Percentiles rank a stretch among this genome's conserved stretches.
Conservation (phyloP, 2,797 vertebrate genomes). For the Trematomus bernacchii region DNA sequence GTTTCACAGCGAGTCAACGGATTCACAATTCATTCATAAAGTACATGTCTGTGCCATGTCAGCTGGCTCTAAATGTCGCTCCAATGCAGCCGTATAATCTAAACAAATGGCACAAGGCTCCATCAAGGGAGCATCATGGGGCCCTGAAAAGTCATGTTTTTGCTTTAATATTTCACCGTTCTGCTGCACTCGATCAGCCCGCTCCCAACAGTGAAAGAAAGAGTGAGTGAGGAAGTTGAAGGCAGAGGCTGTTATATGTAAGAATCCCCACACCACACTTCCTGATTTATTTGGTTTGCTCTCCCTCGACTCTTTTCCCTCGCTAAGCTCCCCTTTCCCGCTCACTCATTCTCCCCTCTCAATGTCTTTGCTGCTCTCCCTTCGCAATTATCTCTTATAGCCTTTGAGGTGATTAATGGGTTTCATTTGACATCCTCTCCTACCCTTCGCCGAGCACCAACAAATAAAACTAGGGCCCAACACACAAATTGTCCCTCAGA, state of each 20-base stretch:
- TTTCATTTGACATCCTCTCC: conserved; percentile 88
- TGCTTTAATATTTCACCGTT: conserved; percentile 70
- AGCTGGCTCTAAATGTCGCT: conserved; percentile 45
- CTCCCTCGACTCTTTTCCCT: conserved; percentile 64
- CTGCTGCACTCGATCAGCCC: conserved; percentile 59
- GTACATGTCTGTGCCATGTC: conserved; percentile 43
- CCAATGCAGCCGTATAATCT: conserved; percentile 45
- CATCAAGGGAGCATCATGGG: conserved; percentile 48
- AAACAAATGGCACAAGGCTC: conserved; percentile 51
- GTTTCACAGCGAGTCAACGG: conserved; percentile 26
- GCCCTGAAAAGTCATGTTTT: conserved; percentile 64
- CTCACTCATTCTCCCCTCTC: conserved; percentile 65
- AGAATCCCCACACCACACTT: conserved; percentile 74
- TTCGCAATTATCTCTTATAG: conserved; percentile 88
- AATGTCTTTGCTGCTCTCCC: conserved; percentile 80
- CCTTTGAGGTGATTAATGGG: conserved; percentile 89
- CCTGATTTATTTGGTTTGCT: conserved; percentile 85
- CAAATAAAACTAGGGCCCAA: conserved; percentile 87
- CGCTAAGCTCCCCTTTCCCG: conserved; percentile 64
- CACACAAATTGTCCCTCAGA: conserved; percentile 89
- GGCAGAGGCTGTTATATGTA: conserved; percentile 76
- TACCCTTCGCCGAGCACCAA: conserved; percentile 83
- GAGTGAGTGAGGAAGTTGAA: conserved; percentile 73
- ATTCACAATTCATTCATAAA: conserved; percentile 69
- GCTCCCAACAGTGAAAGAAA: conserved; percentile 40